phyloP scores from a whole-genome alignment of 2,113 vertebrate species.

The human region DNA sequence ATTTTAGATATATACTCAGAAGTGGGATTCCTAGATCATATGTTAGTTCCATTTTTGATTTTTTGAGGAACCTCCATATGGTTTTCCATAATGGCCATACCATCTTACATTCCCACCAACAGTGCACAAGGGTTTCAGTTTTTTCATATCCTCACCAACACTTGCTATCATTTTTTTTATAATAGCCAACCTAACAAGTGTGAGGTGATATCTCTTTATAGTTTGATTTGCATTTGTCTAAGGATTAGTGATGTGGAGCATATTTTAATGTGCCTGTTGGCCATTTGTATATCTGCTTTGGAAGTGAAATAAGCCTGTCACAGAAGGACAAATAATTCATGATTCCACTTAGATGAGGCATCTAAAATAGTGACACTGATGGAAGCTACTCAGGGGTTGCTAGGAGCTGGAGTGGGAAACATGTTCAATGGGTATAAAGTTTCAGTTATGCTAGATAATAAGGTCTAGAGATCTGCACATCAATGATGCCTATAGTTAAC shows the following conservation, averaged over 20 bases:
- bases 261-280: not conserved
- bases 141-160: not conserved
- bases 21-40: not conserved
- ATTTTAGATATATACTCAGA: not conserved
- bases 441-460: not conserved
- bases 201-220: not conserved
- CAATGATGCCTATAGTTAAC: not conserved
- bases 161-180: too few relatives aligned
- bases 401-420: not conserved
- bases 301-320: not conserved
- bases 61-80: not conserved
- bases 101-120: not conserved
- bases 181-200: not conserved
- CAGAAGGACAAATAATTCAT: not conserved
- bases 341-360: not conserved
- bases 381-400: not conserved
- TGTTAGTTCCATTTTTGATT: not conserved
- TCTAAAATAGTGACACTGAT: not conserved
- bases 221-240: not conserved
- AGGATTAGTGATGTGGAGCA: not conserved
- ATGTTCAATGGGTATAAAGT: too few relatives aligned
- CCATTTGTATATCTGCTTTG: not conserved
- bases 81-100: not conserved
- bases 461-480: rapidly evolving
- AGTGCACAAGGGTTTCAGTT: not conserved